Base-by-base conservation (phyloP, 2,113 vertebrate genomes). In the Phycodurus eques region DNA sequence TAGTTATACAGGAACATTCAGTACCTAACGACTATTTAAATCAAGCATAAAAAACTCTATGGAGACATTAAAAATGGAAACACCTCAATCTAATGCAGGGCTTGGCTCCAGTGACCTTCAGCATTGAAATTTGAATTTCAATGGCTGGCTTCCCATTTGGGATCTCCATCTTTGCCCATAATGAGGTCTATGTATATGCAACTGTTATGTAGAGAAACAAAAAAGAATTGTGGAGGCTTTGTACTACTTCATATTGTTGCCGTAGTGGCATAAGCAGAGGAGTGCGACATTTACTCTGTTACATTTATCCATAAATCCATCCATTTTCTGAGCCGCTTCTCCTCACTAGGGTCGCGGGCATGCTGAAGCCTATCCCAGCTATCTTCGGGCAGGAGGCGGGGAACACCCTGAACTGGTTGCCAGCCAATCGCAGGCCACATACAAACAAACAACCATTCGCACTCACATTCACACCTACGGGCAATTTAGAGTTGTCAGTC, bases 71-170 rank as follows among this genome's bases (percentile, higher is more conserved):
- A 46, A 62, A 73, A 70, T 49, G 15, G 56, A 35, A 71, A 22
- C n/a, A n/a, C 22, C 63, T 64, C 39, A 4, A 56, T 20, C 17
- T 0, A 13, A 57, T 31, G 31, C 62, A 69, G 22, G 20, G 64
- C 73, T 67, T 73, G 68, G 64, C 42, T 46, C 11, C 0, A 57
- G 76, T 57, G 76, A 81, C 73, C 60, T 87, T 80, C 66, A 31
- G 20, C 27, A 54, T 54, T 67, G 63, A 31, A 43, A 72, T 79
- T 61, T 70, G 47, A 74, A 60, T 70, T 75, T 65, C 54, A 67
- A 17, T 62, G 11, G 61, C 17, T 42, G 1, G 19, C 10, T 10
- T 42, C 61, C 61, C 61, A 14, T 39, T 63, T 61, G 59, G 33
- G 33, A 63, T 63, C 39, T n/a, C 4, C 35, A 42, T 63, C 35